Evolutionary conservation across 2,888 invertebrate species (phyloP).

Genomic region (Rhogogaster chlorosoma): DNA sequence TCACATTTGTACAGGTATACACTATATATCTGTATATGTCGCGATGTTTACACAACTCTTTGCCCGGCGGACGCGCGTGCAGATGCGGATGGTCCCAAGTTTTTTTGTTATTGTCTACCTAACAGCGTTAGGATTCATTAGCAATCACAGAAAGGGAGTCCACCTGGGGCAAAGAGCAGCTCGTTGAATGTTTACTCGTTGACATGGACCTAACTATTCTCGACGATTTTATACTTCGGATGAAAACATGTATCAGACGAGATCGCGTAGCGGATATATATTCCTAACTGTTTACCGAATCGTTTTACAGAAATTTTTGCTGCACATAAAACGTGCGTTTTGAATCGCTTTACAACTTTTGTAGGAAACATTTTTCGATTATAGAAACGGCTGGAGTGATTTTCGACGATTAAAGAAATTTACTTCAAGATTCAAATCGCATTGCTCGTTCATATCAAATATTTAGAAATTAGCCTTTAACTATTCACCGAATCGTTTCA

Average conservation of each 20-base stretch:
- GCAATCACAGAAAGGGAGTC: constrained; percentile 76
- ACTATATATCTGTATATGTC: neutral
- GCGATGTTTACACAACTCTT: constrained; percentile 76
- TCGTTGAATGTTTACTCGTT: constrained; percentile 35
- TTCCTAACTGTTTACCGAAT: neutral
- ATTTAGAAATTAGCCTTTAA: no score
- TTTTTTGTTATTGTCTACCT: constrained; percentile 74
- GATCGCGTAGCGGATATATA: neutral
- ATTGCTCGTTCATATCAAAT: neutral
- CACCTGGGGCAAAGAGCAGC: constrained; percentile 37
- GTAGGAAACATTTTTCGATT: neutral
- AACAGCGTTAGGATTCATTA: constrained; percentile 78
- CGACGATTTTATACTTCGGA: neutral
- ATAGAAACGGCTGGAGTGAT: neutral
- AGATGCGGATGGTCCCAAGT: constrained; percentile 65
- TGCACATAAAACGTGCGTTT: neutral
- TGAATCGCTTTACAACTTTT: neutral
- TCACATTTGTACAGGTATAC: neutral
- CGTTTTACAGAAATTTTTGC: neutral
- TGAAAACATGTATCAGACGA: neutral
- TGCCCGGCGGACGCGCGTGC: constrained; percentile 52
- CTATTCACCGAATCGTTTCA: neutral
- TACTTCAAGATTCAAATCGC: neutral
- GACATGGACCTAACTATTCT: constrained; percentile 21
- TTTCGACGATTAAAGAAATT: neutral